These are phyloP conservation scores for Bubo blakistoni DNA, from an alignment of 2,113 vertebrate species.

Conservation along the genomic window DNA sequence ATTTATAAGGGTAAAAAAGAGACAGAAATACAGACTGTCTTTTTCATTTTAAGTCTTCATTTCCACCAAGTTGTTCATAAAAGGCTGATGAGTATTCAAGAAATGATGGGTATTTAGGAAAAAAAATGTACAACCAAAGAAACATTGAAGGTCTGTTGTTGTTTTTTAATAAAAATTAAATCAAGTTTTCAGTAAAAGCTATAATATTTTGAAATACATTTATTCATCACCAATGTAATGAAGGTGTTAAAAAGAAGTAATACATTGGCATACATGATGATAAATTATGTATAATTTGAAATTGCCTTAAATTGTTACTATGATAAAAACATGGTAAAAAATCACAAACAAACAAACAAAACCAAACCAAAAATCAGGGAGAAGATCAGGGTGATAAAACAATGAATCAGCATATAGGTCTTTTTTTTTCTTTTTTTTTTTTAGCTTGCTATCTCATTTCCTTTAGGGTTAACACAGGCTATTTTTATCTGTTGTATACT, in stretches of 20 bases:
- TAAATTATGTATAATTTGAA: neutral
- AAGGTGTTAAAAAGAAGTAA: neutral
- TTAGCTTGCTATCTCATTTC: neutral
- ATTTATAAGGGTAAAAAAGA: neutral
- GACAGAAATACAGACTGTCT: neutral
- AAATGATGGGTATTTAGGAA: neutral
- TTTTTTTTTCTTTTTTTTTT: neutral
- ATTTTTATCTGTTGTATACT: neutral
- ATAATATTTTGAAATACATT: neutral
- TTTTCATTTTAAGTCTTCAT: constrained; percentile 7
- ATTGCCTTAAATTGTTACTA: neutral
- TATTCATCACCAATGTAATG: neutral
- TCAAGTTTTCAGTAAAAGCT: neutral
- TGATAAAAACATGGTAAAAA: neutral
- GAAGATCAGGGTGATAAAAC: neutral
- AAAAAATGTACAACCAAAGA: neutral
- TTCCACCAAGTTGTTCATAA: neutral
- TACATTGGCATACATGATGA: neutral
- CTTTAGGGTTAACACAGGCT: neutral
- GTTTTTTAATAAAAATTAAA: neutral
- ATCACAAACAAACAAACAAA: neutral
- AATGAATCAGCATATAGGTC: neutral
- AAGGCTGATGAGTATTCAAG: neutral
- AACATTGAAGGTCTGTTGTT: neutral
- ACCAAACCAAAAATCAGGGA: neutral